These are phyloP conservation scores for Myiopsitta monachus DNA, from an alignment of 2,113 vertebrate genomes.

Conservation along the genomic window DNA sequence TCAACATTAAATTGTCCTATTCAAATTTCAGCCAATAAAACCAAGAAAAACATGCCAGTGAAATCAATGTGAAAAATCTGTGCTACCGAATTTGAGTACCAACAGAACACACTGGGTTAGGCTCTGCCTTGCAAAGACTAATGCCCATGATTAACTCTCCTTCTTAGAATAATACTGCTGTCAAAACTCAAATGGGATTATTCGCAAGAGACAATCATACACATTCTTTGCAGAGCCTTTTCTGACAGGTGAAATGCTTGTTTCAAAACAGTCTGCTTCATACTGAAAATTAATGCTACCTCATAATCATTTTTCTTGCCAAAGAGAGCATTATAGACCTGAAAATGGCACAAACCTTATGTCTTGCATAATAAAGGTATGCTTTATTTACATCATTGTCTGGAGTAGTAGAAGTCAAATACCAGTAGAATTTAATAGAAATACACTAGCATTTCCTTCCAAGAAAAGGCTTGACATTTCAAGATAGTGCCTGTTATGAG, in stretches of 20 bases:
- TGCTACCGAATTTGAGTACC: neutral
- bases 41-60: neutral
- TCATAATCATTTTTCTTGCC: neutral
- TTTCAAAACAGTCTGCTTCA: constrained; percentile 29
- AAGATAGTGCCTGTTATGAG: neutral
- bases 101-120: neutral
- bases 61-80: neutral
- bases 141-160: constrained; percentile 19
- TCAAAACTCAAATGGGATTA: constrained; percentile 40
- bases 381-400: neutral
- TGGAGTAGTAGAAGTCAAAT: too few relatives aligned
- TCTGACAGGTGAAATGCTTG: constrained; percentile 21
- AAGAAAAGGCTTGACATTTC: neutral
- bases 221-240: neutral
- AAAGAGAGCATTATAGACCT: neutral
- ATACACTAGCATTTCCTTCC: neutral
- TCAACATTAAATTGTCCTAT: neutral
- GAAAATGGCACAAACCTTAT: neutral
- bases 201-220: neutral
- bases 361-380: neutral
- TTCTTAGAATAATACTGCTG: constrained; percentile 1
- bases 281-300: constrained; percentile 3
- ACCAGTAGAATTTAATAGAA: neutral
- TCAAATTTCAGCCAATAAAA: neutral
- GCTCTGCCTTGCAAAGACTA: neutral